Base-by-base conservation (phyloP, 2,113 vertebrate species). In the Eublepharis macularius region DNA sequence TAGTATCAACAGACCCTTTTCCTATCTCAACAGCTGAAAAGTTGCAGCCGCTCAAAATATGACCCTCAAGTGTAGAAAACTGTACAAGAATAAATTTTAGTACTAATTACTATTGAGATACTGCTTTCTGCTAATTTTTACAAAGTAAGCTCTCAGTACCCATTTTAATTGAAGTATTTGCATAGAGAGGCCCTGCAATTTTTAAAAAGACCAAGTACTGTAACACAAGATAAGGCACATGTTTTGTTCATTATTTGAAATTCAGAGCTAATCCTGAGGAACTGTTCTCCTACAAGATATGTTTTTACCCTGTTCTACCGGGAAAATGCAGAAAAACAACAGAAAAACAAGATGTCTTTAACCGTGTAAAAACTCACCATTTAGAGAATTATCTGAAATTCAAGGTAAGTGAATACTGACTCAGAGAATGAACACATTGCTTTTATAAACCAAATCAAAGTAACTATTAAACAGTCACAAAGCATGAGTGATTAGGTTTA, bases 151-250 rank as follows among this genome's bases (percentile, higher is more conserved):
- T 65, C 92, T 91, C 81, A 88, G 80, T 88, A 91, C 66, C 82
- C 69, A 80, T 89, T 90, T 94, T 54, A 77, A 89, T 87, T 79
- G 93, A 92, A 91, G 86, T 91, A 94, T 90, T 95, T 95, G 94
- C 94, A 95, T 94, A 95, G 93, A 95, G 90, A 88, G 93, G 90
- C 92, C 84, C 93, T 91, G 76, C 87, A 91, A 79, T 85, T 86
- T 77, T 93, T 86, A 74, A 49, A 80, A 92, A 91, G 90, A 92
- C 91, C 87, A 91, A 93, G 86, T 70, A 0, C 94, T 95, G 94
- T 93, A 95, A 95, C 91, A 95, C 93, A 95, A 95, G 95, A 87
- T 96, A 97, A 97, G 96, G 96, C 96, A 97, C 96, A 95, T 77
- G 95, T 91, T 93, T 93, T 68, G 41, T 94, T 93, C 85, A 96